Conservation (phyloP, 1,140 invertebrate genomes). For the Helicoverpa zea region DNA sequence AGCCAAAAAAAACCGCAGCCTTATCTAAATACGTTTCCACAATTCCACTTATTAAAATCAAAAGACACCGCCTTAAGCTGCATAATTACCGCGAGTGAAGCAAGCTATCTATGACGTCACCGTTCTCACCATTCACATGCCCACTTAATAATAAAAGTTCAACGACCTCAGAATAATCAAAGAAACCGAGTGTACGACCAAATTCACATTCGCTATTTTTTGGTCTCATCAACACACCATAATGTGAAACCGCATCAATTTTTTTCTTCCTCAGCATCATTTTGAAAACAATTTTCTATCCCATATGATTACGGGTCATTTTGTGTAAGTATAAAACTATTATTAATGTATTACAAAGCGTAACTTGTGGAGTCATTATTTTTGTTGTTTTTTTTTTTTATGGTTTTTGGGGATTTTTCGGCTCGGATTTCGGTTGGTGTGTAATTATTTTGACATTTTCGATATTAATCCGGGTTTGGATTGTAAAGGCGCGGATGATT, state of each 20-base stretch:
- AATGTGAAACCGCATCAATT: constrained; percentile 70
- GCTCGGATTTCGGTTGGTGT: constrained; percentile 30
- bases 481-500: constrained; percentile 1
- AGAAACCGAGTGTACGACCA: constrained; percentile 51
- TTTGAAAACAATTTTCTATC: constrained; percentile 85
- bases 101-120: constrained; percentile 39
- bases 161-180: constrained; percentile 41
- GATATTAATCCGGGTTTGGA: constrained; percentile 30
- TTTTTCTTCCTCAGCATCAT: constrained; percentile 72
- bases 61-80: constrained; percentile 42
- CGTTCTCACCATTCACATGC: constrained; percentile 39
- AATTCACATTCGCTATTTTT: constrained; percentile 73
- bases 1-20: neutral
- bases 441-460: constrained; percentile 49
- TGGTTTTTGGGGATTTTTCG: constrained; percentile 37
- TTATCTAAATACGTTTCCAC: constrained; percentile 27
- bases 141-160: constrained; percentile 40
- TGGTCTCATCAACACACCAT: constrained; percentile 70
- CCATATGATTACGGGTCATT: constrained; percentile 84
- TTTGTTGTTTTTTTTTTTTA: constrained; percentile 36
- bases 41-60: constrained; percentile 43
- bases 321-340: constrained; percentile 78
- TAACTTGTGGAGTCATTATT: constrained; percentile 46
- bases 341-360: constrained; percentile 80
- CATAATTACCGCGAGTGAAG: constrained; percentile 37